These are phyloP conservation scores for Onychorhynchus coronatus DNA, from an alignment of 2,113 vertebrate species.

Conservation along the genomic window DNA sequence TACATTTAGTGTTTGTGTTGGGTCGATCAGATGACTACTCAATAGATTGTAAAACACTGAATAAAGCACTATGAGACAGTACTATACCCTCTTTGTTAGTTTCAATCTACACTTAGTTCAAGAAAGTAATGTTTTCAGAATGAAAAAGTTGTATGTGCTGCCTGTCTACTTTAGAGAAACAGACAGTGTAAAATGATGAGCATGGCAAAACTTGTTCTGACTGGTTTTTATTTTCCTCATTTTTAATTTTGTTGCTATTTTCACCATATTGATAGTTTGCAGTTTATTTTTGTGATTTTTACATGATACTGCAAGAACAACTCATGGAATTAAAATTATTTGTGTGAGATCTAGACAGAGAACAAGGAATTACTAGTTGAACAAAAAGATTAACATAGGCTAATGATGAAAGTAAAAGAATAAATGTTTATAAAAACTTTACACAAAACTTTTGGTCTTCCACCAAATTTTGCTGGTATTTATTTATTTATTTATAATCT, in stretches of 20 bases:
- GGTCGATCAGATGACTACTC: background rate
- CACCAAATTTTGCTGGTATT: background rate
- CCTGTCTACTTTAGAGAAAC: background rate
- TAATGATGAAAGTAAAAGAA: background rate
- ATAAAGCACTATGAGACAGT: background rate
- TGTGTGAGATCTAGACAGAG: background rate
- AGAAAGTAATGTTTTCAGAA: background rate
- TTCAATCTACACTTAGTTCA: background rate
- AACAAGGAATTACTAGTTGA: background rate
- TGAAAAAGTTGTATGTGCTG: background rate
- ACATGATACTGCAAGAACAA: background rate
- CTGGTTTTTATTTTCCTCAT: background rate
- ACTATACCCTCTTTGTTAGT: background rate
- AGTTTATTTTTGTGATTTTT: background rate
- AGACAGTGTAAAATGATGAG: background rate
- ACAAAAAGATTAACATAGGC: background rate
- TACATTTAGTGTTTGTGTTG: background rate
- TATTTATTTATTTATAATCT: background rate
- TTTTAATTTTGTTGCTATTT: background rate
- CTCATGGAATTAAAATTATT: background rate
- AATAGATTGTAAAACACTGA: background rate
- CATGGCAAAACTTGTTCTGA: background rate
- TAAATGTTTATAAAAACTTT: background rate
- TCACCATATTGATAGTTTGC: background rate
- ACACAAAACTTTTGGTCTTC: background rate